Evolutionary conservation across 2,113 vertebrate genomes (phyloP).

Genomic region (Leptosomus discolor): DNA sequence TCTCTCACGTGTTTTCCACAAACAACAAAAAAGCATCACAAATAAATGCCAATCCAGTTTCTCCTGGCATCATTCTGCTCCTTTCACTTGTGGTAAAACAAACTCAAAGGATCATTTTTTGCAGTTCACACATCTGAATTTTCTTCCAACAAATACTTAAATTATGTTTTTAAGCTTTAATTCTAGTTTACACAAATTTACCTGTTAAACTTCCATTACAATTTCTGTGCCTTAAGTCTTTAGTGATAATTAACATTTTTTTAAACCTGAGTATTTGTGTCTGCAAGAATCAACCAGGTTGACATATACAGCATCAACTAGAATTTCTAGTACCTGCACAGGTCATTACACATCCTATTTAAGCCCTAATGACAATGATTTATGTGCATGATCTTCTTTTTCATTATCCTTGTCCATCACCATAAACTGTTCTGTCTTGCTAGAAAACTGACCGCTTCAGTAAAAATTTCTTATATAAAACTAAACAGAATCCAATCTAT

Average conservation of each 20-base stretch:
- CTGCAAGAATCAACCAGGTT: background rate
- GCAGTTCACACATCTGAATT: background rate
- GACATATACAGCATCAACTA: background rate
- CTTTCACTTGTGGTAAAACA: background rate
- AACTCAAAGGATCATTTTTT: background rate
- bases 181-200: background rate
- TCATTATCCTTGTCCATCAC: background rate
- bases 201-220: background rate
- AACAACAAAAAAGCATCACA: background rate
- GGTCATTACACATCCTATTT: background rate
- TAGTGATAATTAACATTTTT: background rate
- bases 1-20: background rate
- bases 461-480: conserved; percentile 13
- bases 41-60: background rate
- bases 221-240: background rate
- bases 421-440: background rate
- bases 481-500: conserved; percentile 4
- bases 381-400: conserved; percentile 9
- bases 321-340: background rate
- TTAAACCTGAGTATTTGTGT: background rate
- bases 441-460: background rate
- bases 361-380: background rate
- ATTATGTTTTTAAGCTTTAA: background rate
- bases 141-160: background rate
- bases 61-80: background rate